Evolutionary conservation across 2,797 vertebrate species (phyloP), one percentile per base, ranked within the genome.

Genomic region (Adrianichthys oophorus): DNA sequence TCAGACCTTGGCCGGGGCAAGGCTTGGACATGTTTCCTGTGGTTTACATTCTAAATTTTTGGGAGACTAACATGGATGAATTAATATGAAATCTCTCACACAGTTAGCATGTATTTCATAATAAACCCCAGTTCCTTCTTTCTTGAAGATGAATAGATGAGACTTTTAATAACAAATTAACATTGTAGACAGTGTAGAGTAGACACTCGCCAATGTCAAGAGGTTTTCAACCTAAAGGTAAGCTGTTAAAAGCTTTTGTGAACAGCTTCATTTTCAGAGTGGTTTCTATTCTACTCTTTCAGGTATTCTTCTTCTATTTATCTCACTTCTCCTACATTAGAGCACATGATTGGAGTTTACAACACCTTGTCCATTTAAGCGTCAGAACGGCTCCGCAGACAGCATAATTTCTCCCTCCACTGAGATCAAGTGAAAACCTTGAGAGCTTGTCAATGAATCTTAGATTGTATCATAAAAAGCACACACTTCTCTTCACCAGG

Each of bases 31-130:
- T 29, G 26, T 29, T 29, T 29, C 26, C 26, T 6, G 26, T 29
- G 26, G 26, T 6, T 29, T 37, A 12, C 7, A 26, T 26, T 26
- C 6, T 7, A 26, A 1, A 26, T 13, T 37, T 32, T 37, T 37
- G 10, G 32, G 32, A 37, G 32, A 10, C 12, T 37, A 37, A 37
- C 43, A 7, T n/a, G 52, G 26, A 21, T 57, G 43, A 65, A 49
- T 19, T 49, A 43, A 56, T 49, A 32, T 24, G 43, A 56, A 21
- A 59, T 41, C 49, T 52, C 24, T 26, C 15, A 42, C 12, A 23
- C 42, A 67, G 64, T 71, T 61, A 66, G 37, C 15, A 53, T 18
- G 41, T 56, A 29, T 70, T 55, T 54, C 57, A 41, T 13, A 55
- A 42, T 26, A 60, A 70, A 21, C 59, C 48, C 19, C 4, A 53